phyloP scores from a whole-genome alignment of 1,140 invertebrate species.

The Cotesia glomerata region DNA sequence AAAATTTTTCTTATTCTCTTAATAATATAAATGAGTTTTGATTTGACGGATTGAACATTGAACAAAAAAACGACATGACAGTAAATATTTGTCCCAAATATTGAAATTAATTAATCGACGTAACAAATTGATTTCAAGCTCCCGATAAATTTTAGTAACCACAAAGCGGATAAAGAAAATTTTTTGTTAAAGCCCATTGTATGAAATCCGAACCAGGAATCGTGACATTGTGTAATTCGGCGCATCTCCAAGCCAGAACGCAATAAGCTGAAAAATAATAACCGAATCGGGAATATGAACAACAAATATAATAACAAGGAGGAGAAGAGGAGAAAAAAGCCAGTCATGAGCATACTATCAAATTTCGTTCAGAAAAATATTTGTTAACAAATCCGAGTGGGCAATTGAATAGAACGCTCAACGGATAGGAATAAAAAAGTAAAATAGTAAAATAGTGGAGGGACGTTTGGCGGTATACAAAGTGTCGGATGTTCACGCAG shows the following conservation, averaged over 20 bases:
- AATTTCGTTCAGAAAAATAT: slow-evolving; percentile 29
- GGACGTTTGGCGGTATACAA: slow-evolving; percentile 22
- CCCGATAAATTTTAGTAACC: too few species aligned
- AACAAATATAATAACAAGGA: not conserved
- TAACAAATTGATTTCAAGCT: too few species aligned
- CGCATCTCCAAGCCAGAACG: too few species aligned
- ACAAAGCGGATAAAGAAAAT: too few species aligned
- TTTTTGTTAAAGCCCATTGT: not conserved
- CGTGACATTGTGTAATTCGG: slow-evolving; percentile 1
- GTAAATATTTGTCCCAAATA: too few species aligned
- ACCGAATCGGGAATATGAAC: not conserved
- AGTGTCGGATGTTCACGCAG: slow-evolving; percentile 31
- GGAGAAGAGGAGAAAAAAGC: too few species aligned
- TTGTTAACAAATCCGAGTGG: slow-evolving; percentile 28
- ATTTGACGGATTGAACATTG: too few species aligned
- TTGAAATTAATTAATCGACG: too few species aligned
- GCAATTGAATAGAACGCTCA: slow-evolving; percentile 23
- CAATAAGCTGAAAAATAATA: too few species aligned
- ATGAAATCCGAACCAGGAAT: not conserved
- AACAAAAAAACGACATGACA: too few species aligned
- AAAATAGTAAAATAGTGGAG: not conserved
- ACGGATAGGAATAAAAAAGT: not conserved
- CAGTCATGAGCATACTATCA: slow-evolving; percentile 8
- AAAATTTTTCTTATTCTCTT: too few species aligned
- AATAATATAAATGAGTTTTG: too few species aligned